Conservation (phyloP, 30 jellyfish, hydroid and myxozoan genomes). For the Sanderia malayensis region DNA sequence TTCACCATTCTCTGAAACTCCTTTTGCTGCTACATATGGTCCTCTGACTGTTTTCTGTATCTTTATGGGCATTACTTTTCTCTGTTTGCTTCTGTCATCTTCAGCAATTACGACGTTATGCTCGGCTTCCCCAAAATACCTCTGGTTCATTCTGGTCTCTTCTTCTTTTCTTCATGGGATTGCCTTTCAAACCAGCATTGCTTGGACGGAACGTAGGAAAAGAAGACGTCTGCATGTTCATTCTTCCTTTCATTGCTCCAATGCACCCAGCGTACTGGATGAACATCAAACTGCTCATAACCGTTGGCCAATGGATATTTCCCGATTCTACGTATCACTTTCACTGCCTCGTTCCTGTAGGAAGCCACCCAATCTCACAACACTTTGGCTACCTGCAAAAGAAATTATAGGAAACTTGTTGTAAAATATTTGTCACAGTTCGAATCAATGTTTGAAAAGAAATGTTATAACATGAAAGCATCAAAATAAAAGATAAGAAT, state of each 20-base stretch:
- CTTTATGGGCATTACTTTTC: background rate
- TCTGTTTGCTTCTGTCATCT: background rate
- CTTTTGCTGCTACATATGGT: background rate
- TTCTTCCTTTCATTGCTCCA: constrained; percentile 11
- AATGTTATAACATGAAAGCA: background rate
- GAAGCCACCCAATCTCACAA: constrained; percentile 3
- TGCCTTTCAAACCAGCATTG: background rate
- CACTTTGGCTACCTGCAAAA: background rate
- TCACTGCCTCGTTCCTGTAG: constrained; percentile 16
- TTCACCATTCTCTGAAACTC: constrained; percentile 4
- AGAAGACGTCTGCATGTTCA: background rate
- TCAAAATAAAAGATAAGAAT: background rate
- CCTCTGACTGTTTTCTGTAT: background rate
- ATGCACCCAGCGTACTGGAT: constrained; percentile 12
- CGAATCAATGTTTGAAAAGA: background rate
- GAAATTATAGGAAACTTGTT: background rate
- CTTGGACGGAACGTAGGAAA: background rate
- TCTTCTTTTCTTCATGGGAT: constrained; percentile 3
- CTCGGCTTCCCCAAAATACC: background rate
- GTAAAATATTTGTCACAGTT: background rate
- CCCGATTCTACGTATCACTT: constrained; percentile 31
- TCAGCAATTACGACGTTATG: background rate
- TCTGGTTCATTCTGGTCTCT: constrained; percentile 18
- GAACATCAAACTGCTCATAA: constrained; percentile 16
- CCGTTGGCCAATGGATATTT: constrained; percentile 5